phyloP scores from a whole-genome alignment of 2,797 vertebrate species.

The Platalea minor region DNA sequence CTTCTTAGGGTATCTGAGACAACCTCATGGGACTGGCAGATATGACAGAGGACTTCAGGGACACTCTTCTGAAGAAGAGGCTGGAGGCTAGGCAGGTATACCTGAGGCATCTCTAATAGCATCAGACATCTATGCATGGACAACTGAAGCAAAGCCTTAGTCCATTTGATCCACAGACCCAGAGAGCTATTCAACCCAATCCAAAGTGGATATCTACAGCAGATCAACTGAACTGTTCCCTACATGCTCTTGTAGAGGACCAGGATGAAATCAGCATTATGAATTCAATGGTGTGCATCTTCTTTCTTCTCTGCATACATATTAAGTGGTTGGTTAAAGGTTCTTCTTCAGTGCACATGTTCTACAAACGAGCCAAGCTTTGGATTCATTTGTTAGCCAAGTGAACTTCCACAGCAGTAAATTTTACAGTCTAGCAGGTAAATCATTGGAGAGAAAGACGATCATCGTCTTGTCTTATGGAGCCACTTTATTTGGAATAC shows the following conservation, averaged over 20 bases:
- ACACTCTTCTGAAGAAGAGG: neutral
- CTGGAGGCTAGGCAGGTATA: neutral
- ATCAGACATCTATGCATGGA: neutral
- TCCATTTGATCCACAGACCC: neutral
- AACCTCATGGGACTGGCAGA: neutral
- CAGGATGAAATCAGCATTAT: neutral
- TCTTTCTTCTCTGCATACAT: neutral
- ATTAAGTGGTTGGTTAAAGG: neutral
- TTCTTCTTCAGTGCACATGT: neutral
- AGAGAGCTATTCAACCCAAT: neutral
- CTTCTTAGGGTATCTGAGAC: neutral
- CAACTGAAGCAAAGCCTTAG: neutral
- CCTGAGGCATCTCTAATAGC: neutral
- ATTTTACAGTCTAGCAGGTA: neutral
- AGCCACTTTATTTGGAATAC: neutral
- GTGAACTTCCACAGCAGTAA: neutral
- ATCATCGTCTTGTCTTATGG: neutral
- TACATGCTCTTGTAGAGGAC: neutral
- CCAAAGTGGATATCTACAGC: neutral
- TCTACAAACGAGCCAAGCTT: neutral
- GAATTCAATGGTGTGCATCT: neutral
- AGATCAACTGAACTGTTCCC: neutral
- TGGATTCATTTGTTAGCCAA: neutral
- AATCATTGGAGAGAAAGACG: neutral
- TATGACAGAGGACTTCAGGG: neutral